Conservation (phyloP, 2,797 vertebrate genomes). For the Catharus ustulatus region DNA sequence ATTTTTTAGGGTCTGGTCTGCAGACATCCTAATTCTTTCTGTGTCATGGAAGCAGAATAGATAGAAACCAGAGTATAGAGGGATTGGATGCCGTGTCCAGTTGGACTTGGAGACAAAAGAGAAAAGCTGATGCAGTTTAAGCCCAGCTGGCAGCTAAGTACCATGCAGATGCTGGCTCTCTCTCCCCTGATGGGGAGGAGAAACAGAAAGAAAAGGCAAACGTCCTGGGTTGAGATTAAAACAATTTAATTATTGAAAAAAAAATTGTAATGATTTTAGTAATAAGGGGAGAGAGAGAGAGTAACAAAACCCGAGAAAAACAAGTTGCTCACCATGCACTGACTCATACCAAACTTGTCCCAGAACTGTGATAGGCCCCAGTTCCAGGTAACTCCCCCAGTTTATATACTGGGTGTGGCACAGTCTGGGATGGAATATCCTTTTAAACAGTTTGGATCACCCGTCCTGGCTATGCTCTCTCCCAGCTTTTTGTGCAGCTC, state of each 20-base stretch:
- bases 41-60: neutral
- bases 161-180: neutral
- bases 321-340: neutral
- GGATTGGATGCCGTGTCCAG: neutral
- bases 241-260: neutral
- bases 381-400: neutral
- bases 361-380: neutral
- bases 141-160: neutral
- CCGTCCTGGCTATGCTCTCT: rapidly evolving
- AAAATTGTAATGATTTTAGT: neutral
- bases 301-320: neutral
- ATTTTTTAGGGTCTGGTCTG: neutral
- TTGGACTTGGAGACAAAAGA: neutral
- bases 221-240: neutral
- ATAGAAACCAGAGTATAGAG: neutral
- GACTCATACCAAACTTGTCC: neutral
- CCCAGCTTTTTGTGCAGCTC: neutral
- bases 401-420: neutral
- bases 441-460: neutral
- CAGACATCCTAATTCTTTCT: neutral
- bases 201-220: neutral
- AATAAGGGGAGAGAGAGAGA: neutral
- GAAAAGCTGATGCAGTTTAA: neutral
- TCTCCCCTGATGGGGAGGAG: neutral
- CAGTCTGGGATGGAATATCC: neutral